Evolutionary conservation across 2,888 invertebrate genomes (phyloP).

Genomic region (Axea sp.): DNA sequence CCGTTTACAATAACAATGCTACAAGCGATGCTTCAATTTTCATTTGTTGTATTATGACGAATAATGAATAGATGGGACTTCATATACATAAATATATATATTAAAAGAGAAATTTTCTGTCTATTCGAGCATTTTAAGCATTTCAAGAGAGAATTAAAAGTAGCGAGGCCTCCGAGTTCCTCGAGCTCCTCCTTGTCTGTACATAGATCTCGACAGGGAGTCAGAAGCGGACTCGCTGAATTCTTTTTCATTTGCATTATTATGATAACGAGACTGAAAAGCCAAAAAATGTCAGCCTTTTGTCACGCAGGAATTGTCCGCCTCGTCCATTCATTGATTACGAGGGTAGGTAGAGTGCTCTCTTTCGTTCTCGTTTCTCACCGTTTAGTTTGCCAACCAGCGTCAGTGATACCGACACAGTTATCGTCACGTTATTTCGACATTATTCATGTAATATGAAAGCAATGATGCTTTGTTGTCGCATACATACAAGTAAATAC

Average conservation of each 20-base stretch:
- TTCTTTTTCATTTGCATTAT: conserved; percentile 78
- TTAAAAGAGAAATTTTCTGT: conserved; percentile 52
- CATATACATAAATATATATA: conserved; percentile 39
- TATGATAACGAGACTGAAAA: conserved; percentile 78
- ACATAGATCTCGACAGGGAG: conserved; percentile 62
- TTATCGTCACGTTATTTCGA: conserved; percentile 58
- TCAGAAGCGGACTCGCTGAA: conserved; percentile 68
- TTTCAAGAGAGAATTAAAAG: conserved; percentile 63
- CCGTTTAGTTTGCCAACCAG: conserved; percentile 62
- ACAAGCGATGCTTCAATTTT: conserved; percentile 30
- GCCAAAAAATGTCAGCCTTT: conserved; percentile 76
- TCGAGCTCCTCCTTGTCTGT: conserved; percentile 61
- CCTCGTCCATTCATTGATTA: conserved; percentile 77
- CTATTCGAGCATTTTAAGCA: conserved; percentile 62
- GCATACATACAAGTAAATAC: conserved; percentile 43
- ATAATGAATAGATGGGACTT: conserved; percentile 44
- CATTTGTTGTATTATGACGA: conserved; percentile 30
- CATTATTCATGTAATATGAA: conserved; percentile 52
- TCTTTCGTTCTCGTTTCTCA: conserved; percentile 60
- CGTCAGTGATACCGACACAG: conserved; percentile 59
- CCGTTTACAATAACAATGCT: no score
- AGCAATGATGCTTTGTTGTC: conserved; percentile 49
- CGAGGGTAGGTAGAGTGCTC: conserved; percentile 66
- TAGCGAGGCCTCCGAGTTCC: conserved; percentile 59
- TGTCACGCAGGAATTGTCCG: conserved; percentile 76